Percentiles rank a stretch among this genome's conserved stretches.
Evolutionary conservation across 2,888 invertebrate species (phyloP).

Genomic region (Lypha dubia): DNA sequence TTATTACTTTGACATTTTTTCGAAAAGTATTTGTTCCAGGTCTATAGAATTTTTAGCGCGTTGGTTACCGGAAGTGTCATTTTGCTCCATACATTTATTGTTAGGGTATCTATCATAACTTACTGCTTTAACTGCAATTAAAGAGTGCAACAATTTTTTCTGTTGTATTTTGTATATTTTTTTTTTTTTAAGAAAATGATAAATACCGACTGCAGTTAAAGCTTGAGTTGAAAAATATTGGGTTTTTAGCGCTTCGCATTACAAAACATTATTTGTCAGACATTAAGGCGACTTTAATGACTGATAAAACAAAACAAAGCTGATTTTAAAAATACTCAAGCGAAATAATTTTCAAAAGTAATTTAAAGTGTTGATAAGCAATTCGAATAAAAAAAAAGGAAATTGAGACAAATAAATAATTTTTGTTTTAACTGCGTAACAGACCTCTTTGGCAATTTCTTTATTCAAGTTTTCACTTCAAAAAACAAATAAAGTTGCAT

Average conservation of each 20-base stretch:
- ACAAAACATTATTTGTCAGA: constrained; percentile 73
- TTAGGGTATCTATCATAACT: constrained; percentile 1
- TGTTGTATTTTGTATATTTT: constrained; percentile 2
- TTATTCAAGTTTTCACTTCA: background rate
- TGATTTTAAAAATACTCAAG: constrained; percentile 29
- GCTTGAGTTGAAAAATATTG: constrained; percentile 44
- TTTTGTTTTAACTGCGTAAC: background rate
- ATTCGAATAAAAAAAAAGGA: background rate
- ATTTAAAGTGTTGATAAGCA: constrained; percentile 49
- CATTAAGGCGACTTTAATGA: constrained; percentile 77
- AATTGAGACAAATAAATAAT: background rate
- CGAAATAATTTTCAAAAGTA: constrained; percentile 18
- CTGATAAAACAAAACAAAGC: constrained; percentile 71
- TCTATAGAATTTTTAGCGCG: background rate
- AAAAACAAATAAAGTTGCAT: too few relatives aligned
- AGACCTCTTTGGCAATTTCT: background rate
- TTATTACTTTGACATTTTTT: too few relatives aligned
- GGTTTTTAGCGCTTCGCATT: constrained; percentile 39
- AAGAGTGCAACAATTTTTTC: background rate
- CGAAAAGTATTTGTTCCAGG: too few relatives aligned
- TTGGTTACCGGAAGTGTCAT: background rate
- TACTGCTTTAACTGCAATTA: constrained; percentile 15
- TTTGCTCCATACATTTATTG: background rate
- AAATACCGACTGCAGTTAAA: constrained; percentile 3
- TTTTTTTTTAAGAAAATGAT: background rate